Percentiles rank a stretch among this genome's conserved stretches.
These are phyloP conservation scores for Schizopygopsis malacanthus DNA, from an alignment of 2,797 vertebrate species.

Conservation along the genomic window DNA sequence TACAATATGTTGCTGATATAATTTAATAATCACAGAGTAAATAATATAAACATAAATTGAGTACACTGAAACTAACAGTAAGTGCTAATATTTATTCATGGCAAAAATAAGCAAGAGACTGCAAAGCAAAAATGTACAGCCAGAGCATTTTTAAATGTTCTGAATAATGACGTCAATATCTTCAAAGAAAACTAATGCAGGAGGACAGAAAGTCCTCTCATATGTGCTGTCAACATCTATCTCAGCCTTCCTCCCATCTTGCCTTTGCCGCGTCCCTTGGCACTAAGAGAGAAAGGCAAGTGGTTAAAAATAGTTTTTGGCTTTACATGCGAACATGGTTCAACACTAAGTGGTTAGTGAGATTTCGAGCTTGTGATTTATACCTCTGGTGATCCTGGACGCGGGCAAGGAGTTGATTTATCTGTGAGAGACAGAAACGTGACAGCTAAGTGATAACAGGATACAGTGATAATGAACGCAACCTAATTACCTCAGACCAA, in stretches of 20 bases:
- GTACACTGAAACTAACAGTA: constrained; percentile 35
- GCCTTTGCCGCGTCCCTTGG: constrained; percentile 81
- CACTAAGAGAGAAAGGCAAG: constrained; percentile 63
- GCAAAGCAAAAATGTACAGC: constrained; percentile 37
- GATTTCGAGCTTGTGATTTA: constrained; percentile 37
- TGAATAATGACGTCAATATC: constrained; percentile 9
- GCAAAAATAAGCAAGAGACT: neutral
- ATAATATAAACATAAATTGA: neutral
- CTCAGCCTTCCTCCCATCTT: constrained; percentile 76
- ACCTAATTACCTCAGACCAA: constrained; percentile 1
- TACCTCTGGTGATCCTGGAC: constrained; percentile 80
- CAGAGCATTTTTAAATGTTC: constrained; percentile 17
- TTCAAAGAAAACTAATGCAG: constrained; percentile 2
- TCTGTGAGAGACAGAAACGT: constrained; percentile 67
- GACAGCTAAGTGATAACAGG: constrained; percentile 27
- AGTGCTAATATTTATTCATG: constrained; percentile 54
- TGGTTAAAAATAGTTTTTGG: neutral
- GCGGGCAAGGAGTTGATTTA: constrained; percentile 77
- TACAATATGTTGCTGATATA: neutral
- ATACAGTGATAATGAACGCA: constrained; percentile 15
- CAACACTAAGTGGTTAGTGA: neutral
- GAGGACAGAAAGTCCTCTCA: neutral
- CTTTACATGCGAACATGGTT: neutral
- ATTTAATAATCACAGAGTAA: neutral
- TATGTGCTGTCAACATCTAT: constrained; percentile 64